A percentile compares a stretch with the other conserved stretches of the same genome.
Conservation (phyloP, 2,113 vertebrate genomes). For the Noturus placidus region DNA sequence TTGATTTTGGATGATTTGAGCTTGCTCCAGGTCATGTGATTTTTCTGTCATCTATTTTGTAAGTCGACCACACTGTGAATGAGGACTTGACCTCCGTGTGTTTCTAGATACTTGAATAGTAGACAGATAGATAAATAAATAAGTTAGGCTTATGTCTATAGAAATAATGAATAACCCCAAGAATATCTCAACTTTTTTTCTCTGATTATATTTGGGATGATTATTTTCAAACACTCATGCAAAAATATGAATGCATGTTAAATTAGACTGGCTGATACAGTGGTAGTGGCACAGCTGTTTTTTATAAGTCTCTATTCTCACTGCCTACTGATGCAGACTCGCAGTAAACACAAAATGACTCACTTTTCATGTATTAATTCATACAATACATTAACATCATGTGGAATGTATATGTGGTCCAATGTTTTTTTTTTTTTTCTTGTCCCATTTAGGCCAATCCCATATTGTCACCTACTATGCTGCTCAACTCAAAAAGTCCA, state of each 20-base stretch:
- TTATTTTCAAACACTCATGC: not conserved
- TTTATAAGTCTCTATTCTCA: not conserved
- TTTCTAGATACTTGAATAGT: not conserved
- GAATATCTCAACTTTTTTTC: not conserved
- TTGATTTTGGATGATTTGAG: not conserved
- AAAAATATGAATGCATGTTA: not conserved
- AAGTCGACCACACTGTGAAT: not conserved
- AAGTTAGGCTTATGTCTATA: not conserved
- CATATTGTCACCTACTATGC: slow-evolving; percentile 66
- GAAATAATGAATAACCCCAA: not conserved
- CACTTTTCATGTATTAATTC: not conserved
- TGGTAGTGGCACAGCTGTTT: not conserved
- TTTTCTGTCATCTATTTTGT: not conserved
- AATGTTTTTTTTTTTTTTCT: not conserved
- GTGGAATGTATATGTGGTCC: not conserved
- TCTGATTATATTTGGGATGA: not conserved
- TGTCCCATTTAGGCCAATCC: slow-evolving; percentile 70
- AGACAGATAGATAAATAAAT: not conserved
- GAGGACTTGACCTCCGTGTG: not conserved
- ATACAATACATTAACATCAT: not conserved
- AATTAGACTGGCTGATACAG: not conserved
- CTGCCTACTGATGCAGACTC: not conserved
- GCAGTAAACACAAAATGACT: not conserved
- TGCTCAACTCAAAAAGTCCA: slow-evolving; percentile 67
- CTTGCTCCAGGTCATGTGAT: not conserved